Conservation (phyloP, 2,888 invertebrate genomes). For the Mantis religiosa region DNA sequence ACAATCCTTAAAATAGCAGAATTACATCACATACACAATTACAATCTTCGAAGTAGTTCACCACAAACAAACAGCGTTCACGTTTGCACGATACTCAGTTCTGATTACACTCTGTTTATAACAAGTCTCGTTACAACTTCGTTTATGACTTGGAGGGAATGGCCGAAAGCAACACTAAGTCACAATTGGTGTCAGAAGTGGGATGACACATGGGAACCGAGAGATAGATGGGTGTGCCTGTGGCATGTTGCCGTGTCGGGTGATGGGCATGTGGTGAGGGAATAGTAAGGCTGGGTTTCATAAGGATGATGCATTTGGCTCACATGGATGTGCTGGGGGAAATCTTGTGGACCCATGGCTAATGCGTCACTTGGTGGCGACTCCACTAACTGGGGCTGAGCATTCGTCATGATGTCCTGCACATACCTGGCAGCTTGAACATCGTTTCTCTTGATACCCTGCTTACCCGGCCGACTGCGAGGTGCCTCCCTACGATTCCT, state of each 20-base stretch:
- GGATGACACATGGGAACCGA: conserved; percentile 40
- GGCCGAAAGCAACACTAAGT: too few species aligned
- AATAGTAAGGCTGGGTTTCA: conserved; percentile 28
- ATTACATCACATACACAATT: too few species aligned
- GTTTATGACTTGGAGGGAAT: too few species aligned
- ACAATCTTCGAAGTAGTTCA: too few species aligned
- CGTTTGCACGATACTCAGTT: too few species aligned
- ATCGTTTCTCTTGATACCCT: not conserved
- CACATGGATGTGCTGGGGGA: not conserved
- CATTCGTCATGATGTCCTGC: not conserved
- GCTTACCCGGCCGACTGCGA: not conserved
- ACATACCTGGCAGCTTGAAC: not conserved
- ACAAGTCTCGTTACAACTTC: too few species aligned
- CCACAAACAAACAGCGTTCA: too few species aligned
- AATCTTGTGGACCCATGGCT: not conserved
- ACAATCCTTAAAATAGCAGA: too few species aligned
- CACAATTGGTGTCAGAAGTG: too few species aligned
- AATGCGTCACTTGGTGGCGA: not conserved
- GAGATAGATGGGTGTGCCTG: conserved; percentile 53
- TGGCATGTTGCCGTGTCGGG: conserved; percentile 48
- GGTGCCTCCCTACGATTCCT: conserved; percentile 7
- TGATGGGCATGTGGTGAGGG: conserved; percentile 22
- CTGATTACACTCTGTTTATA: too few species aligned
- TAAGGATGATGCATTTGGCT: conserved; percentile 44
- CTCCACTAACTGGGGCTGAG: not conserved